Conservation (phyloP, 2,888 invertebrate genomes). For the Pterobdella sp. region DNA sequence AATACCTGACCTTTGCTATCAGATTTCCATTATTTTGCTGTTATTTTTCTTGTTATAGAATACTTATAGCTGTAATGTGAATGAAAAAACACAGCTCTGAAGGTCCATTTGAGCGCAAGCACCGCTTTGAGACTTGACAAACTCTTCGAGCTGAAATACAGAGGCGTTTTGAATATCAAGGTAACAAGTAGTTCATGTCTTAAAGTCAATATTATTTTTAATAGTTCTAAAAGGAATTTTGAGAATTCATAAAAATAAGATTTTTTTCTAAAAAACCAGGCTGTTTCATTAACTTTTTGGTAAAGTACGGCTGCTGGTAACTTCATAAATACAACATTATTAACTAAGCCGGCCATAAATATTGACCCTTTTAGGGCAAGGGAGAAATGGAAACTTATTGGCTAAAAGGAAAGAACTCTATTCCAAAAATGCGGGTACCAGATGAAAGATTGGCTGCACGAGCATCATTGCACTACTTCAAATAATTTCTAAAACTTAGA, state of each 20-base stretch:
- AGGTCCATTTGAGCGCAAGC: slow-evolving; percentile 23
- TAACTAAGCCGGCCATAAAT: neutral
- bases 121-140: slow-evolving; percentile 3
- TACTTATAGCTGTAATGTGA: no score
- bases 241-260: no score
- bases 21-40: no score
- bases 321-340: neutral
- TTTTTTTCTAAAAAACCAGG: neutral
- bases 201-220: no score
- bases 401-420: slow-evolving; percentile 26
- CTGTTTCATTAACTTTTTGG: neutral
- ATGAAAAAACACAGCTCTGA: slow-evolving; percentile 21
- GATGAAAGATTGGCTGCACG: slow-evolving; percentile 25
- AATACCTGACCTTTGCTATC: no score
- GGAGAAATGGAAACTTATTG: slow-evolving; percentile 30
- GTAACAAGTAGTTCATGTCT: neutral
- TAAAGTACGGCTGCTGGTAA: neutral
- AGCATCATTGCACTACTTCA: slow-evolving; percentile 27
- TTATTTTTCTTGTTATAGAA: no score
- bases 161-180: slow-evolving; percentile 26
- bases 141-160: slow-evolving; percentile 2
- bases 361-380: slow-evolving; percentile 25
- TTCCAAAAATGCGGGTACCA: slow-evolving; percentile 17
- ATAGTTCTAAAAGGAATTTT: no score
- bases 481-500: no score